Evolutionary conservation across 2,888 invertebrate genomes (phyloP), one percentile per base, ranked within the genome.

Genomic region (Brachycybe producta): DNA sequence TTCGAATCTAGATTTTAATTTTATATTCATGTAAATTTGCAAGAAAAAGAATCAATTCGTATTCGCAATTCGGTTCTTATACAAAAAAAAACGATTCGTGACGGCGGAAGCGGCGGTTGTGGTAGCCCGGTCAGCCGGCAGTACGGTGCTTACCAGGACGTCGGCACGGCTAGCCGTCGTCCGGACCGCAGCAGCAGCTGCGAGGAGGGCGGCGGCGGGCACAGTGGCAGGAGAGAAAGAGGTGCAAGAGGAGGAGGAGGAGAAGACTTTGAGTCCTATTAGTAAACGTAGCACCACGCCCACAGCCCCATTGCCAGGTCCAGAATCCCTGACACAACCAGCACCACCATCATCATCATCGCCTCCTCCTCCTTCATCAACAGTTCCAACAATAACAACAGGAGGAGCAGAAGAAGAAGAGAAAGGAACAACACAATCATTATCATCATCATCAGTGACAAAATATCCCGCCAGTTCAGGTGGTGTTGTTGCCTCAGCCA

Each of bases 141-240:
- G 36, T 17, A 24, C 38, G 36, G 46, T 46, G 36, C 46, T 24
- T 15, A 46, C 46, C 35, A 23, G 46, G 7, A 46, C 46, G 7
- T 46, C 46, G 13, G 46, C 46, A 7, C 8, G 46, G 35, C 32
- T 46, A 15, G 46, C 46, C 5, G 46, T 46, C 24, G 46, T 46
- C 13, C 36, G 46, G 13, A 36, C 32, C 24, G 36, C 46, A 17
- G 46, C 46, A 27, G 46, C 46, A 15, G 38, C 46, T 4, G 35
- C 44, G 5, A 21, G 32, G 4, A 34, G 19, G n/a, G 11, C 5
- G 5, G 43, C 27, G 8, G 27, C 30, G 15, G 34, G 42, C 2
- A 28, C 15, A 21, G 27, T 26, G 24, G 24, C 4, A 11, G 24
- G 11, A 24, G 11, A 8, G 41, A 27, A 41, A 17, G 41, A 11